Percentiles rank a stretch among this genome's conserved stretches.
phyloP scores from a whole-genome alignment of 2,113 vertebrate genomes.

The Epinephelus lanceolatus region DNA sequence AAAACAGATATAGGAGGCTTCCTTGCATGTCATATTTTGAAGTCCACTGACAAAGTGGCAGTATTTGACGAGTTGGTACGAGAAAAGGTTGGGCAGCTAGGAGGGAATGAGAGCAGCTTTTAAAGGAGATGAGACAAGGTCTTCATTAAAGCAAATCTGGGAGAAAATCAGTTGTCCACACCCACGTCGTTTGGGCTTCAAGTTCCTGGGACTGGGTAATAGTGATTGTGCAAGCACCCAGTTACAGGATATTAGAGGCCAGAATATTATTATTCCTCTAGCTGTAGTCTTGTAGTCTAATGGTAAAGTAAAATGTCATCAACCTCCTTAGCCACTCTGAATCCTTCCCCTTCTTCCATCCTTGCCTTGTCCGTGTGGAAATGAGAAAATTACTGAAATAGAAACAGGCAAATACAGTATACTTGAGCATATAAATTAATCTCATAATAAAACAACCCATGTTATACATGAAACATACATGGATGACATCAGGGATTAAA shows the following conservation, averaged over 20 bases:
- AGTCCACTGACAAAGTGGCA: no score
- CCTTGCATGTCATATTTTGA: no score
- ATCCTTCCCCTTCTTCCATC: neutral
- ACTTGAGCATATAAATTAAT: neutral
- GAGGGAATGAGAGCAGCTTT: neutral
- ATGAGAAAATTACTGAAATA: conserved; percentile 11
- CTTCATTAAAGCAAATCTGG: neutral
- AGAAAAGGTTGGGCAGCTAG: no score
- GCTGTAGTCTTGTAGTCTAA: conserved; percentile 10
- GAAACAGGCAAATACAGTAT: neutral
- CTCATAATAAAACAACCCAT: neutral
- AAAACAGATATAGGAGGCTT: no score
- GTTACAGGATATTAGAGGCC: conserved; percentile 11
- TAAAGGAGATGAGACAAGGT: neutral
- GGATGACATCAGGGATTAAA: neutral
- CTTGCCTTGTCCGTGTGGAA: neutral
- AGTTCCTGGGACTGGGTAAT: conserved; percentile 28
- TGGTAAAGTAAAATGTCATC: conserved; percentile 46
- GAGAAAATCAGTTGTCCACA: neutral
- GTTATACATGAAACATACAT: neutral
- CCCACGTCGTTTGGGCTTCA: neutral
- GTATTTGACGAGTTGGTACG: no score
- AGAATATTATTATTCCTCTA: conserved; percentile 1
- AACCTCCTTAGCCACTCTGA: neutral
- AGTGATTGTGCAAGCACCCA: neutral